Evolutionary conservation across 1,140 invertebrate genomes (phyloP).

Genomic region (Leptinotarsa defecta): DNA sequence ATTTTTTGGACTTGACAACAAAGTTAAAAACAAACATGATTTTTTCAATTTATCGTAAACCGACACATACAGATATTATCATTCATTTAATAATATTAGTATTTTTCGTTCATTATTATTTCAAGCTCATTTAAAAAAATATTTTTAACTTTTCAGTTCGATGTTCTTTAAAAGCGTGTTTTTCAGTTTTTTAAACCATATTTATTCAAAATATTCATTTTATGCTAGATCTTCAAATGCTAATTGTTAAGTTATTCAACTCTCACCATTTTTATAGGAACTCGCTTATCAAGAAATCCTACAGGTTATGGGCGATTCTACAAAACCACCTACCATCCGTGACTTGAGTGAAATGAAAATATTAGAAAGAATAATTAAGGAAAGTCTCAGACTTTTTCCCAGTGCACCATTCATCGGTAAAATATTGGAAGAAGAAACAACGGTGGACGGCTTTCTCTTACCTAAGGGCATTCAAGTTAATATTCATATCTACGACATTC

Average conservation of each 20-base stretch:
- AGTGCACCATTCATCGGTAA: slow-evolving; percentile 71
- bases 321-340: not conserved
- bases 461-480: slow-evolving; percentile 27
- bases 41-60: too few species aligned
- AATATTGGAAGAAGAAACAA: slow-evolving; percentile 58
- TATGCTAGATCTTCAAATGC: too few species aligned
- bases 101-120: too few species aligned
- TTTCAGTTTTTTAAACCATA: too few species aligned
- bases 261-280: not conserved
- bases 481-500: slow-evolving; percentile 38
- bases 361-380: slow-evolving; percentile 59
- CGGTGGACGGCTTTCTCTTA: slow-evolving; percentile 46
- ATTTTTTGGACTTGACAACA: too few species aligned
- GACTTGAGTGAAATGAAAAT: slow-evolving; percentile 5
- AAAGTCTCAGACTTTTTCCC: slow-evolving; percentile 68
- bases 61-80: too few species aligned
- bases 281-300: not conserved
- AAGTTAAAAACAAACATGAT: too few species aligned
- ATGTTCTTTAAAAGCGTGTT: too few species aligned
- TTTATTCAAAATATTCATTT: too few species aligned
- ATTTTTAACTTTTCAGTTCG: too few species aligned
- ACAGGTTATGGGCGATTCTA: not conserved
- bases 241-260: not conserved
- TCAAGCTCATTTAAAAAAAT: too few species aligned
- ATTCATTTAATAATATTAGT: too few species aligned